A percentile compares a stretch with the other conserved stretches of the same genome.
phyloP scores from a whole-genome alignment of 2,888 invertebrate species.

The Pherbina coryleti region DNA sequence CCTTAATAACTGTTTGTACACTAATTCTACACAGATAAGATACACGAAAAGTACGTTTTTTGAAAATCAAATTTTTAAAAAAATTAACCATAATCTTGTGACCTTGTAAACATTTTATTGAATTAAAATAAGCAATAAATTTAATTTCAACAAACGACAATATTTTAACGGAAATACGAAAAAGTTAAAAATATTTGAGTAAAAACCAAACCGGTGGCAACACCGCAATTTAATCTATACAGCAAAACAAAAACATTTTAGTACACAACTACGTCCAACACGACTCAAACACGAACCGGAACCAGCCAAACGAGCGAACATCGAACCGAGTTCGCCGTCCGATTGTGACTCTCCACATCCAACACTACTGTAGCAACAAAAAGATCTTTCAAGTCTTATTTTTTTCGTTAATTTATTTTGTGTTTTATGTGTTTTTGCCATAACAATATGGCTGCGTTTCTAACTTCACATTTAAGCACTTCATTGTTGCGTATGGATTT shows the following conservation, averaged over 20 bases:
- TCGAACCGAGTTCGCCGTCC: background rate
- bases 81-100: too few relatives aligned
- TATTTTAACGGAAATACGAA: too few relatives aligned
- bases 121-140: too few relatives aligned
- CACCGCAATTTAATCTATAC: conserved; percentile 1
- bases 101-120: too few relatives aligned
- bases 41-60: too few relatives aligned
- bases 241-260: conserved; percentile 5
- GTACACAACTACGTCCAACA: background rate
- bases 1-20: too few relatives aligned
- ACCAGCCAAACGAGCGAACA: conserved; percentile 12
- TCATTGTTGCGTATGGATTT: background rate
- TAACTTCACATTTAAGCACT: conserved; percentile 15
- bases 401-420: conserved; percentile 17
- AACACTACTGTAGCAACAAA: conserved; percentile 7
- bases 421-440: conserved; percentile 29
- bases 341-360: background rate
- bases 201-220: background rate
- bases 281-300: conserved; percentile 3
- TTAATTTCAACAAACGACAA: too few relatives aligned
- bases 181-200: background rate
- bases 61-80: too few relatives aligned
- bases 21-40: too few relatives aligned
- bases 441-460: conserved; percentile 36
- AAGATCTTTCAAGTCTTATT: conserved; percentile 25